Evolutionary conservation across 2,797 vertebrate genomes (phyloP).

Genomic region (Phoxinus dragarum): DNA sequence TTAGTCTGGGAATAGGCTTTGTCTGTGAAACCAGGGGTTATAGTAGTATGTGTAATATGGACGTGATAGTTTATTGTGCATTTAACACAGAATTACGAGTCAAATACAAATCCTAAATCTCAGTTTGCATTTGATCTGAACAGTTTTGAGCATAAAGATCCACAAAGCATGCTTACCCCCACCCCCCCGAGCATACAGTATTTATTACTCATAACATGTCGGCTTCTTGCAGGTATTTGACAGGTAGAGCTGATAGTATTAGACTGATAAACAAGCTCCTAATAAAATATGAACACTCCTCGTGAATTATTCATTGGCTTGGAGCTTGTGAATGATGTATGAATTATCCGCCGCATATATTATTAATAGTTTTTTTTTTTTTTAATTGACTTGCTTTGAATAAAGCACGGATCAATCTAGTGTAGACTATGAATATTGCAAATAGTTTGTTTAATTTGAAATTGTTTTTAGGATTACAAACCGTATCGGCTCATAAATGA

Average conservation of each 20-base stretch:
- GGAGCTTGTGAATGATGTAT: constrained; percentile 80
- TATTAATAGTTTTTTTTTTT: constrained; percentile 81
- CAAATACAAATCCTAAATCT: not conserved
- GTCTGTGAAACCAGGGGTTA: not conserved
- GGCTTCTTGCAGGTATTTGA: constrained; percentile 44
- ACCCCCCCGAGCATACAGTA: not conserved
- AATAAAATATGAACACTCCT: constrained; percentile 71
- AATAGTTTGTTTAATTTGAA: constrained; percentile 21
- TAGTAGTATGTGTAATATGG: not conserved
- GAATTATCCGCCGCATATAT: constrained; percentile 80
- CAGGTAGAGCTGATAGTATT: constrained; percentile 58
- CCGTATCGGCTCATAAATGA: not conserved
- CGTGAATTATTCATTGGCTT: constrained; percentile 76
- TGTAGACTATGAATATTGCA: constrained; percentile 76
- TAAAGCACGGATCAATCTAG: constrained; percentile 79
- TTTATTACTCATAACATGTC: constrained; percentile 38
- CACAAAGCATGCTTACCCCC: constrained; percentile 11
- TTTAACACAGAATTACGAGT: not conserved
- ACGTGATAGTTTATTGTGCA: not conserved
- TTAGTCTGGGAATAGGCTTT: no score
- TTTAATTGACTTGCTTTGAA: constrained; percentile 79
- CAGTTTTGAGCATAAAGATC: not conserved
- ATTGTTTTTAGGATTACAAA: constrained; percentile 8
- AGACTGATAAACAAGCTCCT: constrained; percentile 67
- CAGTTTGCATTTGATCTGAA: not conserved